Percentiles rank a stretch among this genome's conserved stretches.
phyloP scores from a whole-genome alignment of 1,140 invertebrate species.

The Uloborus diversus region DNA sequence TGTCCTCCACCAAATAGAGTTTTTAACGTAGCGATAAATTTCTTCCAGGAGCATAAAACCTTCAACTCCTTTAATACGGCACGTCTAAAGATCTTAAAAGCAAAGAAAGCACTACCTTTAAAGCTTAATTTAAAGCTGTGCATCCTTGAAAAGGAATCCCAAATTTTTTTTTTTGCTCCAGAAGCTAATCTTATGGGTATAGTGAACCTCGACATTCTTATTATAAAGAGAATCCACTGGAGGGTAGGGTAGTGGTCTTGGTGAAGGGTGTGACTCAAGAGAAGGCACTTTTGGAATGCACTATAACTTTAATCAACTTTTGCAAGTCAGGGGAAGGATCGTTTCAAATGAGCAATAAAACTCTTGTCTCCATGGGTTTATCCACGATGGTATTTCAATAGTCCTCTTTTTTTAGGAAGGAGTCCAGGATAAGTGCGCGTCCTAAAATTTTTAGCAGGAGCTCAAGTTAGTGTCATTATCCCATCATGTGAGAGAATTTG shows the following conservation, averaged over 20 bases:
- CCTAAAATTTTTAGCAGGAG: constrained; percentile 20
- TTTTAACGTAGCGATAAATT: too few species aligned
- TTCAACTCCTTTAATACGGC: too few species aligned
- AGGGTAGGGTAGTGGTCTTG: too few species aligned
- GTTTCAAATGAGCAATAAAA: constrained; percentile 45
- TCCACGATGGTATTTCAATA: constrained; percentile 32
- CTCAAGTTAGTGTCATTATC: constrained; percentile 25
- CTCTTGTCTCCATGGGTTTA: constrained; percentile 10
- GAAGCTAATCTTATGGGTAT: background rate
- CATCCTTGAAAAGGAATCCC: background rate
- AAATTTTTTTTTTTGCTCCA: background rate
- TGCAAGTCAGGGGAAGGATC: background rate
- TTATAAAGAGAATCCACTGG: too few species aligned
- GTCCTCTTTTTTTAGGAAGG: constrained; percentile 21
- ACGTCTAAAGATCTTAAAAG: too few species aligned
- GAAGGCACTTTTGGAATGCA: constrained; percentile 8
- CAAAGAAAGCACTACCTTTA: too few species aligned
- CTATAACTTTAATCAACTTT: constrained; percentile 33
- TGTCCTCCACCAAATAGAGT: too few species aligned
- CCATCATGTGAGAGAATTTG: constrained; percentile 37
- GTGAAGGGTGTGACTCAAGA: constrained; percentile 5
- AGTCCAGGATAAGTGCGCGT: constrained; percentile 28
- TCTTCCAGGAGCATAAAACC: too few species aligned
- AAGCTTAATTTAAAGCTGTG: too few species aligned
- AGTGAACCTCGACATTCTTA: too few species aligned